Conservation (phyloP, 2,797 vertebrate genomes). For the Chiloscyllium punctatum region DNA sequence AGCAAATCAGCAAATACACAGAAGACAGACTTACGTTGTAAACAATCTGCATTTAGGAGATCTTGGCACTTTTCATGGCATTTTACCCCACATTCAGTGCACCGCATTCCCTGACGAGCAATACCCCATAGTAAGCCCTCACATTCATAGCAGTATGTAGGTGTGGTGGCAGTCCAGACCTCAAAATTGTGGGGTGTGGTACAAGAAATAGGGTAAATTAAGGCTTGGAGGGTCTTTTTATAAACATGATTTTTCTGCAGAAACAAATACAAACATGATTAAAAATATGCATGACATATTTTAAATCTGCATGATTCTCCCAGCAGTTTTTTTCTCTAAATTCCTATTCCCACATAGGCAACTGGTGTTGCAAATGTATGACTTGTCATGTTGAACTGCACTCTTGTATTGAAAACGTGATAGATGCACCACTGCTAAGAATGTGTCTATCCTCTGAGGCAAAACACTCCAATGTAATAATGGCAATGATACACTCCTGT, state of each 20-base stretch:
- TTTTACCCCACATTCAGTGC: conserved; percentile 89
- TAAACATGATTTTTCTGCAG: conserved; percentile 96
- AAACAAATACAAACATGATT: conserved; percentile 38
- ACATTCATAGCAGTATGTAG: conserved; percentile 97
- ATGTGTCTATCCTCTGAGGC: background rate
- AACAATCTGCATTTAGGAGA: conserved; percentile 67
- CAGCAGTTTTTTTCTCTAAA: background rate
- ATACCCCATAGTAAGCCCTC: conserved; percentile 97
- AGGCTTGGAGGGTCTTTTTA: conserved; percentile 95
- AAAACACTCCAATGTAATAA: background rate
- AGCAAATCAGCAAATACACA: background rate
- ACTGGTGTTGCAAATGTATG: background rate
- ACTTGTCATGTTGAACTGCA: background rate
- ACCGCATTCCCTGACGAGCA: conserved; percentile 93
- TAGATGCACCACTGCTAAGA: background rate
- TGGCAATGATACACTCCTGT: background rate
- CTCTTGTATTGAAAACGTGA: background rate
- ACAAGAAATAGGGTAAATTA: conserved; percentile 97
- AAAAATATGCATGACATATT: background rate
- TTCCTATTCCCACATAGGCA: background rate
- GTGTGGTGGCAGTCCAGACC: conserved; percentile 91
- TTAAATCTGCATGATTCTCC: background rate
- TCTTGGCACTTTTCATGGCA: conserved; percentile 84
- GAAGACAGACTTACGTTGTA: conserved; percentile 63
- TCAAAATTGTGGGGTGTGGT: conserved; percentile 97